A percentile compares a stretch with the other conserved stretches of the same genome.
Conservation (phyloP, 2,888 invertebrate species). For the Nysson spinosus region DNA sequence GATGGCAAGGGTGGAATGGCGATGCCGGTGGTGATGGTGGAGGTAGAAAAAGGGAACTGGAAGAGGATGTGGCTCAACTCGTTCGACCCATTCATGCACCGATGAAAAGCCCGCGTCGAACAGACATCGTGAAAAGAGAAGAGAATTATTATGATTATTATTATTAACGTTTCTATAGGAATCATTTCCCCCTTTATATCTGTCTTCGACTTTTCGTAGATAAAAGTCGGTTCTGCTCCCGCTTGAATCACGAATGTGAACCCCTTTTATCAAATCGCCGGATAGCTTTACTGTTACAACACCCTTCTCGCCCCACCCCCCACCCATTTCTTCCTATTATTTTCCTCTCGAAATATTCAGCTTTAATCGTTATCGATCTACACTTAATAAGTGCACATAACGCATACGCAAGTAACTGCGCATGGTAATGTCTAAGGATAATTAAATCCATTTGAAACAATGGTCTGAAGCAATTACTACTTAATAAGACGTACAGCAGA, state of each 20-base stretch:
- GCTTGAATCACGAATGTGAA: slow-evolving; percentile 37
- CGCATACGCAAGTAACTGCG: no score
- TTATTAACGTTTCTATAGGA: slow-evolving; percentile 76
- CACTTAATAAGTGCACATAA: no score
- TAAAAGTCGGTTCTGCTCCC: slow-evolving; percentile 56
- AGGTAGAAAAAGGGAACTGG: slow-evolving; percentile 63
- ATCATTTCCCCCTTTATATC: slow-evolving; percentile 74
- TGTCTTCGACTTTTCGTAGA: slow-evolving; percentile 72
- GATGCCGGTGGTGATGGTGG: slow-evolving; percentile 49
- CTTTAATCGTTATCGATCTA: no score
- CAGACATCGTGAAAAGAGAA: slow-evolving; percentile 74
- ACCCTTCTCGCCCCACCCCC: slow-evolving; percentile 1
- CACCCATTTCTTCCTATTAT: background rate
- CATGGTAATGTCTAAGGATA: no score
- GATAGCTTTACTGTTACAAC: slow-evolving; percentile 54
- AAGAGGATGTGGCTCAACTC: slow-evolving; percentile 76
- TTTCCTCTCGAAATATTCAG: background rate
- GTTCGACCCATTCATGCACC: slow-evolving; percentile 75
- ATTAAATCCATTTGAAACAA: no score
- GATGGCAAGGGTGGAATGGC: slow-evolving; percentile 19
- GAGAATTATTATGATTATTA: slow-evolving; percentile 77
- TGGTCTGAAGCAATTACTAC: no score
- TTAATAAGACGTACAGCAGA: no score
- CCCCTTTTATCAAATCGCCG: slow-evolving; percentile 42
- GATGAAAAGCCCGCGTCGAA: slow-evolving; percentile 75